Conservation (phyloP, 2,797 vertebrate species). For the Eurystomus glaucurus region DNA sequence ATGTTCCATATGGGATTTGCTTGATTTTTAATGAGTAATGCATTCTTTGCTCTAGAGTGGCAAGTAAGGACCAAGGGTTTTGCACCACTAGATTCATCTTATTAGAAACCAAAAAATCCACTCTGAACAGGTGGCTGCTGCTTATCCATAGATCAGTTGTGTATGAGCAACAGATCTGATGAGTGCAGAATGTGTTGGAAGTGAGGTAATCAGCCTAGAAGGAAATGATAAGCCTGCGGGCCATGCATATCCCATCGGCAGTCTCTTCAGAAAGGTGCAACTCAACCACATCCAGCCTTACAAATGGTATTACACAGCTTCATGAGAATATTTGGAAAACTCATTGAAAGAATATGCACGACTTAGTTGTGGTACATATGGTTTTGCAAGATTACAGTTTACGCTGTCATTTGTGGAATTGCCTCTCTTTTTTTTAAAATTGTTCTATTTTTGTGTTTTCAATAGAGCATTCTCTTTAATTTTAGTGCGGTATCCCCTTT, state of each 20-base stretch:
- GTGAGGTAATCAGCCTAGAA: neutral
- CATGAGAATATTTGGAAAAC: neutral
- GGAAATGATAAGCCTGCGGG: neutral
- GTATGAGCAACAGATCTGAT: neutral
- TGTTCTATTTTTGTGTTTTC: neutral
- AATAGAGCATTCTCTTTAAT: neutral
- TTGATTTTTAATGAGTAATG: neutral
- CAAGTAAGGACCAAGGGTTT: neutral
- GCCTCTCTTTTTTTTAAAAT: neutral
- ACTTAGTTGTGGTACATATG: neutral
- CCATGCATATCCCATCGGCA: neutral
- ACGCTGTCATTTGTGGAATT: neutral
- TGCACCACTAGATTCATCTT: neutral
- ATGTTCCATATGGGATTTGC: neutral
- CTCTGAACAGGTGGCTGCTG: neutral
- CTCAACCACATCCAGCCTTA: neutral
- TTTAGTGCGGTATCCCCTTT: neutral
- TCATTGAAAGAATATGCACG: neutral
- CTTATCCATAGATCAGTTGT: accelerated
- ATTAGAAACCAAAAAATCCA: neutral
- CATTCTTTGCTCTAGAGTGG: neutral
- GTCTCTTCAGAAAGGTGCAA: neutral
- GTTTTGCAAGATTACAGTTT: neutral
- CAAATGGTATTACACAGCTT: neutral
- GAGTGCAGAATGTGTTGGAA: neutral